Evolutionary conservation across 2,888 invertebrate species (phyloP).

Genomic region (Pelosia muscerda): DNA sequence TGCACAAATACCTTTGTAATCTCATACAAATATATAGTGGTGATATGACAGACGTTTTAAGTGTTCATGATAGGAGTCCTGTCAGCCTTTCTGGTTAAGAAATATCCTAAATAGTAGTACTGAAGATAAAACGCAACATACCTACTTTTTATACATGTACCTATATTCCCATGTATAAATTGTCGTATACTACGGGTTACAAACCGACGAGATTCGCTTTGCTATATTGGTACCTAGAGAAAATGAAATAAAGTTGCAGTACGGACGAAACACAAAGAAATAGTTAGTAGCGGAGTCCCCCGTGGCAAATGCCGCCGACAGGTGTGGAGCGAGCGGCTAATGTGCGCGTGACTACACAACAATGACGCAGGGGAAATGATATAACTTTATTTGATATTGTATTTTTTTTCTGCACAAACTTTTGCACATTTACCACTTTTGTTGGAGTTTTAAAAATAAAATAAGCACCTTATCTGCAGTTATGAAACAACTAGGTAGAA

Average conservation of each 20-base stretch:
- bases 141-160: conserved; percentile 19
- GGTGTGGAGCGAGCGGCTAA: conserved; percentile 66
- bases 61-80: no score
- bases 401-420: conserved; percentile 43
- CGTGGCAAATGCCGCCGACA: conserved; percentile 72
- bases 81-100: no score
- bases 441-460: conserved; percentile 21
- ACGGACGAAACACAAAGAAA: conserved; percentile 69
- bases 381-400: conserved; percentile 62
- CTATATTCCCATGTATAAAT: no score
- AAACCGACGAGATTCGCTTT: conserved; percentile 48
- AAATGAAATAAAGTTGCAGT: conserved; percentile 68
- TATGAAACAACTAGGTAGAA: not conserved
- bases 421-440: conserved; percentile 28
- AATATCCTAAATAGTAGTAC: no score
- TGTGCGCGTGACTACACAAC: conserved; percentile 74
- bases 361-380: conserved; percentile 67
- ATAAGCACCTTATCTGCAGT: not conserved
- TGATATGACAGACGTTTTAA: no score
- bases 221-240: conserved; percentile 60
- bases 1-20: no score
- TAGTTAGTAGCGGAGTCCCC: conserved; percentile 70
- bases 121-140: conserved; percentile 8
- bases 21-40: no score
- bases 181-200: conserved; percentile 24